These are phyloP conservation scores for Eulimnadia texana DNA, from an alignment of 1,140 invertebrate species.

Conservation along the genomic window DNA sequence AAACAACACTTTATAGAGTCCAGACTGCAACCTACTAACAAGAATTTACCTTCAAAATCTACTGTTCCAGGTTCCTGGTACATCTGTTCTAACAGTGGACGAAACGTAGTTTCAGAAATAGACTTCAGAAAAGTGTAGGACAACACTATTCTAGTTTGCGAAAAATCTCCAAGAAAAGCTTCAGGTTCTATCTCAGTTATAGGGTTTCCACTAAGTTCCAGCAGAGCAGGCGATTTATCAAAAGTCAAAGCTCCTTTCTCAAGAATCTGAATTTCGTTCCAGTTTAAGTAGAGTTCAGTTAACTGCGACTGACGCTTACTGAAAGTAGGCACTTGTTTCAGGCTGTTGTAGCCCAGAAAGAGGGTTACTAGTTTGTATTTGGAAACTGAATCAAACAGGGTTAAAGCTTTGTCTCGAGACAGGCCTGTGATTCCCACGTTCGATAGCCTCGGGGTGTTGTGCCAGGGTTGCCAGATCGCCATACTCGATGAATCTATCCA, in stretches of 20 bases:
- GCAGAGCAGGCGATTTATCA: background rate
- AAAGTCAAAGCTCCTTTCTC: background rate
- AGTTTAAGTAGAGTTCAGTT: background rate
- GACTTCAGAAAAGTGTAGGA: background rate
- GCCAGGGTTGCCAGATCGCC: background rate
- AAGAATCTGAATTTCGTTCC: background rate
- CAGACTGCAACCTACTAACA: background rate
- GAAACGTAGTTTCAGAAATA: background rate
- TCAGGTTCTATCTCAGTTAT: background rate
- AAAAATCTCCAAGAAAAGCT: background rate
- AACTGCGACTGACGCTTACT: background rate
- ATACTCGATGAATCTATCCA: background rate
- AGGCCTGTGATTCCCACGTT: background rate
- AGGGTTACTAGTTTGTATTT: background rate
- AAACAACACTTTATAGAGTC: background rate
- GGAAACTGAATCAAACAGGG: background rate
- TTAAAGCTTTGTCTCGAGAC: background rate
- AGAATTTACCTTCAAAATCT: background rate
- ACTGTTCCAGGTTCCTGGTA: background rate
- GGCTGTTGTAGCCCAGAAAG: background rate
- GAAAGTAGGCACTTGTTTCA: background rate
- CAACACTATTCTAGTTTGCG: background rate
- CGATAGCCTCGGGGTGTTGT: background rate
- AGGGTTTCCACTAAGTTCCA: background rate
- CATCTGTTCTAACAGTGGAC: background rate